phyloP scores from a whole-genome alignment of 2,888 invertebrate genomes.

The Himalopsyche japonica region DNA sequence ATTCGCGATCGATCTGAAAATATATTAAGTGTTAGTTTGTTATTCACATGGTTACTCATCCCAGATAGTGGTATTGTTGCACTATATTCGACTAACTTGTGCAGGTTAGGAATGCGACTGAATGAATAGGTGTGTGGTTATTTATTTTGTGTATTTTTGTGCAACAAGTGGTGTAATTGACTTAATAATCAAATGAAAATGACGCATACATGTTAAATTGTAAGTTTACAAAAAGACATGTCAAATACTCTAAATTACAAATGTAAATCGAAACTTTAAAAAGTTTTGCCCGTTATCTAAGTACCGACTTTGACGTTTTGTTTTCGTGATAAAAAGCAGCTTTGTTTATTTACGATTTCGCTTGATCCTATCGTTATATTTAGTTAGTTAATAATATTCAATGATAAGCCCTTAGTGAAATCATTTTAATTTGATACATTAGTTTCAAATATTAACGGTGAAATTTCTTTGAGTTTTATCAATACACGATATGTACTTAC shows the following conservation, averaged over 20 bases:
- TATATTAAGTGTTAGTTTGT: not conserved
- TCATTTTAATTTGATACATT: not conserved
- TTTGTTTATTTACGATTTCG: not conserved
- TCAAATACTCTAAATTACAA: not conserved
- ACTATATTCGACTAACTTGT: not conserved
- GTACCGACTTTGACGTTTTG: not conserved
- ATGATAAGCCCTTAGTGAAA: not conserved
- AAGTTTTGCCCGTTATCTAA: not conserved
- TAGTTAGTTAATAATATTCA: not conserved
- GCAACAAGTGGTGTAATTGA: not conserved
- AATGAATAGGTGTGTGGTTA: conserved; percentile 25
- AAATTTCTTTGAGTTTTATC: not conserved
- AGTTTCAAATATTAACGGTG: not conserved
- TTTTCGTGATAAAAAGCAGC: not conserved
- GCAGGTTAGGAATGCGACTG: conserved; percentile 36
- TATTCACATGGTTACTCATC: not conserved
- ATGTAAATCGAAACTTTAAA: not conserved
- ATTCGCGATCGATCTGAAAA: not conserved
- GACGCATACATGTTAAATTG: too few species aligned
- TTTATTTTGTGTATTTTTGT: not conserved
- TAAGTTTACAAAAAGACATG: not conserved
- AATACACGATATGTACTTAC: not conserved
- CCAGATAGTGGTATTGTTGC: not conserved
- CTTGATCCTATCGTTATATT: not conserved
- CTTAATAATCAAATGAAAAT: not conserved